Evolutionary conservation across 2,113 vertebrate genomes (phyloP).

Genomic region (Oostethus manadensis): DNA sequence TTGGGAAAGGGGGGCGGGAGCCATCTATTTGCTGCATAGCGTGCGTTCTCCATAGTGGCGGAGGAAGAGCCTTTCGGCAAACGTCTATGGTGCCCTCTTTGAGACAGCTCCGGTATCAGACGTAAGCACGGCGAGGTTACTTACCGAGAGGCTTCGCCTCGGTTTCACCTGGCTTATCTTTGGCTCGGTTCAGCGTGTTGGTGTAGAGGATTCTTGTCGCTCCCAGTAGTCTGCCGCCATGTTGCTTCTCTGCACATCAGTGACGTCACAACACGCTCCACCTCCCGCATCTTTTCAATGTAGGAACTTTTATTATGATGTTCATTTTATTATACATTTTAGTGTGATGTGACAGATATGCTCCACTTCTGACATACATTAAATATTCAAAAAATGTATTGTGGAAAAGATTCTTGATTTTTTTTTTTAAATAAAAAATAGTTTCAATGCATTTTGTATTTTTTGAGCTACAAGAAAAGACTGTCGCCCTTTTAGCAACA

Average conservation of each 20-base stretch:
- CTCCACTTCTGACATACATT: too few species aligned
- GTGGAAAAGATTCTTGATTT: too few species aligned
- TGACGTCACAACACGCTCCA: conserved; percentile 29
- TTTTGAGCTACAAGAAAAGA: too few species aligned
- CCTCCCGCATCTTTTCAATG: not conserved
- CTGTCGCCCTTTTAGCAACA: too few species aligned
- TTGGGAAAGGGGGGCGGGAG: not conserved
- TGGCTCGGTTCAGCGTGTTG: conserved; percentile 45
- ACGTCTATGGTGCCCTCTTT: not conserved
- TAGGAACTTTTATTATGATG: too few species aligned
- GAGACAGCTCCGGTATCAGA: not conserved
- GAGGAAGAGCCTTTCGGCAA: conserved; percentile 13
- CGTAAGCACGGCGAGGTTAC: conserved; percentile 2
- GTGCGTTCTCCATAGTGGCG: conserved; percentile 37
- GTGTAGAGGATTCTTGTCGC: conserved; percentile 19
- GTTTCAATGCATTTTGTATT: too few species aligned
- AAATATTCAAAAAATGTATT: too few species aligned
- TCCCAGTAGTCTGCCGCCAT: conserved; percentile 66
- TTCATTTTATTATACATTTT: too few species aligned
- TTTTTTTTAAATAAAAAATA: too few species aligned
- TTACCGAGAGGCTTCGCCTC: conserved; percentile 39
- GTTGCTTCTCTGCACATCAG: conserved; percentile 41
- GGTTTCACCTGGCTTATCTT: conserved; percentile 25
- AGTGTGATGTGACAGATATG: too few species aligned
- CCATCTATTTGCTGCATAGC: conserved; percentile 47